Evolutionary conservation across 2,113 vertebrate genomes (phyloP), one percentile per base, ranked within the genome.

Genomic region (Empidonax traillii): DNA sequence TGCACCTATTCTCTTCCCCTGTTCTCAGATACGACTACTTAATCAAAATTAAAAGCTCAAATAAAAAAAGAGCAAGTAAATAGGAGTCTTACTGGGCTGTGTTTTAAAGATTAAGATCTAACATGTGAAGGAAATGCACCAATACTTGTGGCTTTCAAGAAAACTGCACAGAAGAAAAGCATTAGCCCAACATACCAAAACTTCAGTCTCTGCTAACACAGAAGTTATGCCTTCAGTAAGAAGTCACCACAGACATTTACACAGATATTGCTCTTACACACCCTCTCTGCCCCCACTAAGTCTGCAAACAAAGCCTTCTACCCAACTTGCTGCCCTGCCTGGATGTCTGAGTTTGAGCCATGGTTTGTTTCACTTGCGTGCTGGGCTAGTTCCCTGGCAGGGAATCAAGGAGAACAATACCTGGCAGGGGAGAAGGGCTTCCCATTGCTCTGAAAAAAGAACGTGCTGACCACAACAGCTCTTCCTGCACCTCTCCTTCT

Each of bases 341-440:
- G 76, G 10, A 80, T 58, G n/a, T 1, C 2, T 0, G 21, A 90
- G 39, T 24, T 55, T 5, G 46, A 94, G 86, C 79, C 37, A 31
- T 0, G 25, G 82, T 76, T 92, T 75, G 55, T 93, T 80, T 69
- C 76, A 39, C 47, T 84, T 8, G 56, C 0, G 0, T 66, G 44
- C 33, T 88, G 65, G 89, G 91, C 86, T 47, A 20, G 30, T 63
- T 89, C 73, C 52, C 77, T 78, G 91, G 94, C 83, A 87, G 39
- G 52, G 39, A 92, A 86, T 46, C 55, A 86, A 90, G 87, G 23
- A 96, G 90, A 93, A 93, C 90, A 96, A 86, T 90, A 92, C 72
- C 92, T 94, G 90, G 63, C 63, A 83, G 33, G 33, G 71, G 21
- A 89, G 47, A 89, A 94, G 63, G 72, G 68, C 65, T 24, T 92